Base-by-base conservation (phyloP, 1,140 invertebrate species). In the Hypothenemus hampei region DNA sequence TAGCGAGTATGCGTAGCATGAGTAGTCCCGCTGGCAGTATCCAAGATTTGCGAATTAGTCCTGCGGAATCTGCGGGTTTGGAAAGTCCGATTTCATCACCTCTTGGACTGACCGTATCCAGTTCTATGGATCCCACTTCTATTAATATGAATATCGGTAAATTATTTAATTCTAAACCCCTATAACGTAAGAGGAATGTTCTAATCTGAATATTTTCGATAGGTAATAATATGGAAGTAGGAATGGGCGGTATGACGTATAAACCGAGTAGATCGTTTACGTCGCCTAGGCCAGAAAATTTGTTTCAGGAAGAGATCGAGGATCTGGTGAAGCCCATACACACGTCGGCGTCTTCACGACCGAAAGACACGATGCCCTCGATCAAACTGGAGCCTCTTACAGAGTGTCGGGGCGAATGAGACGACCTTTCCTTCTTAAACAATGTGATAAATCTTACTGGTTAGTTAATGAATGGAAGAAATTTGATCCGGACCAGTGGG, bases 231-330 rank as follows among this genome's bases (percentile, higher is more conserved):
- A 65, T 69, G 63, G 63, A 80, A 76, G 67, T 75, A 69, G 10
- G 75, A 69, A 35, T 73, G 3, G 78, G 79, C 20, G 80, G 79
- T n/a, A 81, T 84, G 78, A 75, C 80, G 33, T 85, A 83, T 66
- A 84, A 84, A 61, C 76, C 80, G 0, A 74, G 78, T 13, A 73
- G 75, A 51, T 75, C 73, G 55, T 75, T 72, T 52, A 72, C 78
- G 29, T 81, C 81, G 48, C 80, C 82, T 5, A 68, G 79, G 0
- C 80, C 81, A 6, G 79, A 81, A 59, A 81, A 76, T 54, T 76
- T 84, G 46, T 72, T 72, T 61, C 79, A 80, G 59, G 78, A 80
- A 61, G 79, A 81, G 50, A 80, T 81, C 45, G 75, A 78, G 54
- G 78, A 80, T 35, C 66, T 81, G 48, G 80, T 81, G 0, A 81